phyloP scores from a whole-genome alignment of 2,888 invertebrate genomes.

The Drosophila diplacantha region DNA sequence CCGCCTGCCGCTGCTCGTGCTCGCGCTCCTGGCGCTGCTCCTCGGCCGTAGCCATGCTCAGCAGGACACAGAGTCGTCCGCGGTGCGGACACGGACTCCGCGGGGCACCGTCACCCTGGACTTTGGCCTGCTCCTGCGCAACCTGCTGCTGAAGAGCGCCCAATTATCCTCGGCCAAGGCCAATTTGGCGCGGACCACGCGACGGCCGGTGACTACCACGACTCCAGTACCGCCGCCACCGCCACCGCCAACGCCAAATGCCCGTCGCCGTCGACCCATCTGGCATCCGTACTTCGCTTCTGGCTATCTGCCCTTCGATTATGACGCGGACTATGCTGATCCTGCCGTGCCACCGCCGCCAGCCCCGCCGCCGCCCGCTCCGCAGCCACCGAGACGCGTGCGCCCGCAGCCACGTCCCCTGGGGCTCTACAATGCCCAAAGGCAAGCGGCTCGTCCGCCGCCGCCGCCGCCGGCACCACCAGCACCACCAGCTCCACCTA shows the following conservation, averaged over 20 bases:
- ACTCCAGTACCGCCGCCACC: constrained; percentile 24
- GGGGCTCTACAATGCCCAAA: constrained; percentile 3
- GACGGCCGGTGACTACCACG: constrained; percentile 25
- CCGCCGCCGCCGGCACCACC: constrained; percentile 14
- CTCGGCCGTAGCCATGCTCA: constrained; percentile 17
- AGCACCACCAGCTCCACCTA: constrained; percentile 4
- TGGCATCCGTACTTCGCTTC: constrained; percentile 54
- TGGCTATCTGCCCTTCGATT: constrained; percentile 47
- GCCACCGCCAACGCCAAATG: constrained; percentile 20
- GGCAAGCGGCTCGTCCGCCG: not conserved
- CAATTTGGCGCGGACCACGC: constrained; percentile 37
- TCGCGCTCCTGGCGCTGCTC: constrained; percentile 31
- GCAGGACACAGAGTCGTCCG: not conserved
- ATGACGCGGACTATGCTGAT: constrained; percentile 48
- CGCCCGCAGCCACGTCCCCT: constrained; percentile 15
- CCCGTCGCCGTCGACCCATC: constrained; percentile 26
- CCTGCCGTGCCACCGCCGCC: constrained; percentile 18
- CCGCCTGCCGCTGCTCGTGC: constrained; percentile 6
- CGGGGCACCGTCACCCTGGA: constrained; percentile 69
- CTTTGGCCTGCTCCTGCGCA: constrained; percentile 64
- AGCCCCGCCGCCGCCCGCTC: constrained; percentile 4
- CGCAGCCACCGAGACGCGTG: constrained; percentile 33
- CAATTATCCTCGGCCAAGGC: constrained; percentile 62
- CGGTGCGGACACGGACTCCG: not conserved
- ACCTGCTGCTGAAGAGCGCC: constrained; percentile 69